Percentiles rank a stretch among this genome's conserved stretches.
These are phyloP conservation scores for Apamea epomidion DNA, from an alignment of 2,888 invertebrate species.

Conservation along the genomic window DNA sequence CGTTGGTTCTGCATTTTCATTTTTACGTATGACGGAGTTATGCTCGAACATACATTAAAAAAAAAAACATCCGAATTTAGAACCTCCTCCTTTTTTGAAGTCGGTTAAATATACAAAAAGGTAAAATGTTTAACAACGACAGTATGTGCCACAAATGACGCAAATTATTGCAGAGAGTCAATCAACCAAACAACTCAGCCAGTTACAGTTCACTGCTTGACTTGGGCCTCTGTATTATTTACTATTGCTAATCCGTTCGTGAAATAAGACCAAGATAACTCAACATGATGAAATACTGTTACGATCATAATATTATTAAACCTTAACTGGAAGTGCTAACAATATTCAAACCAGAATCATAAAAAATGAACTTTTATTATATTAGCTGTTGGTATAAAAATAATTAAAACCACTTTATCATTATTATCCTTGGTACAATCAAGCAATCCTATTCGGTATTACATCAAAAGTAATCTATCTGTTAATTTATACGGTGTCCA, in stretches of 20 bases:
- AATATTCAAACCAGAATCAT: constrained; percentile 30
- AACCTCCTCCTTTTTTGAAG: no score
- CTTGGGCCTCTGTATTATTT: background rate
- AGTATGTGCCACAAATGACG: background rate
- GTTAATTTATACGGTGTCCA: constrained; percentile 62
- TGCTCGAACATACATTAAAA: no score
- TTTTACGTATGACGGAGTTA: no score
- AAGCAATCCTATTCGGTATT: constrained; percentile 51
- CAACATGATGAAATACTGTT: constrained; percentile 30
- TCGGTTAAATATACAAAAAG: no score
- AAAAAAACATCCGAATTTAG: no score
- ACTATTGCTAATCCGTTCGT: background rate
- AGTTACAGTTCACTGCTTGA: background rate
- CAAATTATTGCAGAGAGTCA: background rate
- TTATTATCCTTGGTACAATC: constrained; percentile 51
- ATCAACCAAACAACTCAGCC: background rate
- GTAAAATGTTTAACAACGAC: background rate
- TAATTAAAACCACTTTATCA: constrained; percentile 55
- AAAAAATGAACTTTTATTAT: constrained; percentile 45
- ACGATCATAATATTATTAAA: constrained; percentile 28
- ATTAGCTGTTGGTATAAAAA: constrained; percentile 47
- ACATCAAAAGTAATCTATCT: constrained; percentile 57
- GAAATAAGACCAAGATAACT: constrained; percentile 18
- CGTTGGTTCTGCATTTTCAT: no score
- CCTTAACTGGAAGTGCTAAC: constrained; percentile 50